These are phyloP conservation scores for Drosophila mayaguana DNA, from an alignment of 2,888 invertebrate species.

Conservation along the genomic window DNA sequence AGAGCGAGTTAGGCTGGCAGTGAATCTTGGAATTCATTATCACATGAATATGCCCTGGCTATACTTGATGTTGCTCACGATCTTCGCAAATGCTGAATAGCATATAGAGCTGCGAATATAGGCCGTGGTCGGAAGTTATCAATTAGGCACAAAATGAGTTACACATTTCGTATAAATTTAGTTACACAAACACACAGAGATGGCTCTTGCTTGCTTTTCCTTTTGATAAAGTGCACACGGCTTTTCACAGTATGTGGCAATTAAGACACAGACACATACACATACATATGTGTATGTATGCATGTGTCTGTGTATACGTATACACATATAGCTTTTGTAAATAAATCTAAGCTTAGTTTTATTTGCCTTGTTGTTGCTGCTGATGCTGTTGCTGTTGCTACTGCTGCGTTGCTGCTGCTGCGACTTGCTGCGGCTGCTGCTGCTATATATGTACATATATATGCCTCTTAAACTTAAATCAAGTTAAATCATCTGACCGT, in stretches of 20 bases:
- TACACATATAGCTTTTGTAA: constrained; percentile 61
- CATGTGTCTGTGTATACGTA: not conserved
- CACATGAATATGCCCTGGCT: constrained; percentile 48
- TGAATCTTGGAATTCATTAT: constrained; percentile 82
- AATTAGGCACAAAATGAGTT: constrained; percentile 79
- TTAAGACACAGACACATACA: constrained; percentile 48
- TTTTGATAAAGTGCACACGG: constrained; percentile 42
- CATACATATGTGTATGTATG: not conserved
- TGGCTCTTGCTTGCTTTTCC: constrained; percentile 24
- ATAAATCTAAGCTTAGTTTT: constrained; percentile 75
- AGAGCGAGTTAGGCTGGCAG: constrained; percentile 66
- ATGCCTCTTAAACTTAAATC: constrained; percentile 48
- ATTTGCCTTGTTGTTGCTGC: constrained; percentile 49
- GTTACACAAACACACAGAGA: constrained; percentile 56
- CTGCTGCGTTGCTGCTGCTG: constrained; percentile 13
- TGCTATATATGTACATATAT: not conserved
- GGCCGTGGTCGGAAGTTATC: constrained; percentile 75
- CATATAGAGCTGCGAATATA: constrained; percentile 21
- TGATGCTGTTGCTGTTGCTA: not conserved
- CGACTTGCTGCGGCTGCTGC: not conserved
- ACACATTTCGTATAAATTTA: constrained; percentile 79
- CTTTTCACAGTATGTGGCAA: constrained; percentile 77
- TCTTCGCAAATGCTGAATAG: constrained; percentile 11
- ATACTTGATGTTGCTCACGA: constrained; percentile 21
- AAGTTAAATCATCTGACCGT: constrained; percentile 69